Conservation (phyloP, 2,888 invertebrate genomes). For the Alsophila aescularia region DNA sequence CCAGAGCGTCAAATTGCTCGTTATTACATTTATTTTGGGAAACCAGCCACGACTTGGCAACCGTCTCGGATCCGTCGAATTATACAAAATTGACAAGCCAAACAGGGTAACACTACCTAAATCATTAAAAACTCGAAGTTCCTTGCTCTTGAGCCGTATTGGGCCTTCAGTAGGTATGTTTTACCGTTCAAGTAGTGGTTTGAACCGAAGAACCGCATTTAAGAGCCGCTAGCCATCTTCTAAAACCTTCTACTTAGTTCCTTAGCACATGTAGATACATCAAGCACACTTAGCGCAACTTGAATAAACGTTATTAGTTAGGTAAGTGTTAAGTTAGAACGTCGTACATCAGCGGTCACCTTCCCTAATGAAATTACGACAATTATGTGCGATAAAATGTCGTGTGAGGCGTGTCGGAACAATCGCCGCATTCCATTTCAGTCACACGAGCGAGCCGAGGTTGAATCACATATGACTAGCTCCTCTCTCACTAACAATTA, state of each 20-base stretch:
- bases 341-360: conserved; percentile 26
- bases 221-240: background rate
- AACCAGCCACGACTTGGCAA: background rate
- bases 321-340: too few species aligned
- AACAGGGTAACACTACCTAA: background rate
- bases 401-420: conserved; percentile 21
- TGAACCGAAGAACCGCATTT: background rate
- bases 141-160: too few species aligned
- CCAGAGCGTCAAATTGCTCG: conserved; percentile 7
- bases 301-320: too few species aligned
- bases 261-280: too few species aligned
- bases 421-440: conserved; percentile 30
- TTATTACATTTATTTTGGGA: conserved; percentile 13
- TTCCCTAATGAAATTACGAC: conserved; percentile 40
- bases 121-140: too few species aligned
- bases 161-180: too few species aligned
- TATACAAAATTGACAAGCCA: conserved; percentile 31
- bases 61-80: background rate
- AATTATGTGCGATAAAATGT: conserved; percentile 42
- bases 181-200: background rate
- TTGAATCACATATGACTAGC: conserved; percentile 2
- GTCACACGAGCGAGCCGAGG: conserved; percentile 24
- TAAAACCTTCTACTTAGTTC: too few species aligned
- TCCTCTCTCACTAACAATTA: too few species aligned
- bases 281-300: too few species aligned